Evolutionary conservation across 2,797 vertebrate species (phyloP), one percentile per base, ranked within the genome.

Genomic region (Danio jaintianensis): DNA sequence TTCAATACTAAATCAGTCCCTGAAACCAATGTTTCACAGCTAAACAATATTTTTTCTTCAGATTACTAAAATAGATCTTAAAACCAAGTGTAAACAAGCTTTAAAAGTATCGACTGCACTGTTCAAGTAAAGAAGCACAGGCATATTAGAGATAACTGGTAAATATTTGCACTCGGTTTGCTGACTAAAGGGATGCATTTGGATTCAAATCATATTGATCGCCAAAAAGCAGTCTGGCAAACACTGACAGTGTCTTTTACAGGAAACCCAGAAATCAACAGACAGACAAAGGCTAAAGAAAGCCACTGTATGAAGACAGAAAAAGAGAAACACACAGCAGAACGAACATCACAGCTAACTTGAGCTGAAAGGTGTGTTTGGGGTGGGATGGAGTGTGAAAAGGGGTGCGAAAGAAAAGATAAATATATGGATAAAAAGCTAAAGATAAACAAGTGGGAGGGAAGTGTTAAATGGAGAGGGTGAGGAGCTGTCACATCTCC

Each of bases 131-230:
- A 6, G 20, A 66, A 6, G 22, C 50, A 13, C 16, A 67, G 22
- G 7, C 0, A n/a, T 12, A 42, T 12, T 38, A 62, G 69, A 61
- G 18, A 83, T 73, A 76, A 81, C 73, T 72, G 47, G 52, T 79
- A 83, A 82, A 85, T 83, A 82, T 85, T 82, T 83, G 48, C 59
- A 70, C 64, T 36, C 6, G 56, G 18, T 75, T n/a, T 82, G 29
- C 38, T 74, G n/a, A 77, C 64, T 68, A 55, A 68, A 76, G 53
- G 48, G 48, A 63, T 61, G 52, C 22, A 36, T 59, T 77, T 48
- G 29, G 29, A 29, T 29, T 29, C 29, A 29, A 64, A n/a, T 22
- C 7, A 6, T 3, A 18, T 6, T 7, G 42, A 69, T 22, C 77
- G 72, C 78, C 84, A 79, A 48, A 64, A 77, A 53, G 48, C 71